Conservation (phyloP, 2,888 invertebrate species). For the Drosophila siamana region DNA sequence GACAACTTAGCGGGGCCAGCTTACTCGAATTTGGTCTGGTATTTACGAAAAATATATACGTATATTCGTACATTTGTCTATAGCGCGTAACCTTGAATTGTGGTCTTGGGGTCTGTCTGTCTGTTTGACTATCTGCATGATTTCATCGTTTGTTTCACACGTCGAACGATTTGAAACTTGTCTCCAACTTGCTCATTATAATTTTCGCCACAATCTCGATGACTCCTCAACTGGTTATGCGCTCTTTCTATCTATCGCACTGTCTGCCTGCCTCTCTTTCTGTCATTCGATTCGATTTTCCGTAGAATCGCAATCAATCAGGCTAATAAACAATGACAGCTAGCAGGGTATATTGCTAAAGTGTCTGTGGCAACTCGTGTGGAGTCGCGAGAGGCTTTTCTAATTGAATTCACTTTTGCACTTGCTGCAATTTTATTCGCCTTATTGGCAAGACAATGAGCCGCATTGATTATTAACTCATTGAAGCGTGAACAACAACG, state of each 20-base stretch:
- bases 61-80: background rate
- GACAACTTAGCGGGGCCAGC: conserved; percentile 35
- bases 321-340: conserved; percentile 5
- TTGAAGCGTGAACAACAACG: conserved; percentile 57
- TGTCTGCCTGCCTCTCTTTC: conserved; percentile 3
- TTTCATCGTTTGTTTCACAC: conserved; percentile 67
- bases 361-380: conserved; percentile 52
- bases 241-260: background rate
- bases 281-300: conserved; percentile 35
- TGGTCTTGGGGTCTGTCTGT: conserved; percentile 42
- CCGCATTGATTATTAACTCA: conserved; percentile 62
- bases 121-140: conserved; percentile 63
- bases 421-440: conserved; percentile 65
- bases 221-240: conserved; percentile 60
- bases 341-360: conserved; percentile 30
- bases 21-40: conserved; percentile 34
- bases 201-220: conserved; percentile 72
- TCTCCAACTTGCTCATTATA: conserved; percentile 66
- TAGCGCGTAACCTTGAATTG: conserved; percentile 65
- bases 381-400: too few species aligned
- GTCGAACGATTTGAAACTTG: conserved; percentile 43
- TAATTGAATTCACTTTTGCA: conserved; percentile 64
- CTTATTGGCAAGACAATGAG: conserved; percentile 53
- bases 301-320: conserved; percentile 50
- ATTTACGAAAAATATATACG: conserved; percentile 23